Evolutionary conservation across 2,797 vertebrate genomes (phyloP).

Genomic region (Squalus acanthias): DNA sequence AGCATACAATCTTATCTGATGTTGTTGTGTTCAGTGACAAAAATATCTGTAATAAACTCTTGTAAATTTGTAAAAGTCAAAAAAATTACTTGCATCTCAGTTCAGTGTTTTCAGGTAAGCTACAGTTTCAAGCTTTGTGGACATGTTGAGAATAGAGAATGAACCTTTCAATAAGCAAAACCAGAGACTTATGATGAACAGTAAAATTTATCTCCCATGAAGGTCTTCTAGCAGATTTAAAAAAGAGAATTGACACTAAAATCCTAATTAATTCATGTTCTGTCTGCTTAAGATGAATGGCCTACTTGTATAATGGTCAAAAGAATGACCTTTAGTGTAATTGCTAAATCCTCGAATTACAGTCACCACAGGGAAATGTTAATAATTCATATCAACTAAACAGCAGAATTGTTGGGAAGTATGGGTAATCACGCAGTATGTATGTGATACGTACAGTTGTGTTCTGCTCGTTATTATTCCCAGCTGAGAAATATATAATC

Average conservation of each 20-base stretch:
- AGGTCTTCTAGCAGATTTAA: slow-evolving; percentile 31
- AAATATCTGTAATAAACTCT: background rate
- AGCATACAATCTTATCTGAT: background rate
- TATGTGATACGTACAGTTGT: background rate
- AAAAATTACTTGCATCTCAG: background rate
- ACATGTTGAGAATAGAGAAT: background rate
- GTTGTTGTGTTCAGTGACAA: background rate
- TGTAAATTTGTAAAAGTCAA: background rate
- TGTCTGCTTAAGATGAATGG: slow-evolving; percentile 18
- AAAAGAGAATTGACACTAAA: background rate
- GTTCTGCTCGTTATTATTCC: background rate
- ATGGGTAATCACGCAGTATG: background rate
- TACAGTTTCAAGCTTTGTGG: background rate
- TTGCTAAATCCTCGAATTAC: background rate
- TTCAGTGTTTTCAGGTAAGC: background rate
- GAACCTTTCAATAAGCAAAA: background rate
- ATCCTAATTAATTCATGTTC: slow-evolving; percentile 30
- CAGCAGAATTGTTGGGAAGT: background rate
- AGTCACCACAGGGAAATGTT: background rate
- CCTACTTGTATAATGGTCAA: background rate
- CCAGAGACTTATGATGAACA: background rate
- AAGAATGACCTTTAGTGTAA: slow-evolving; percentile 22
- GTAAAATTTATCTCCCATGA: slow-evolving; percentile 35
- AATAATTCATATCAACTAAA: slow-evolving; percentile 30
- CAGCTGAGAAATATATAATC: background rate